Percentiles rank a stretch among this genome's conserved stretches.
These are phyloP conservation scores for Himalopsyche tibetana DNA, from an alignment of 2,888 invertebrate genomes.

Conservation along the genomic window DNA sequence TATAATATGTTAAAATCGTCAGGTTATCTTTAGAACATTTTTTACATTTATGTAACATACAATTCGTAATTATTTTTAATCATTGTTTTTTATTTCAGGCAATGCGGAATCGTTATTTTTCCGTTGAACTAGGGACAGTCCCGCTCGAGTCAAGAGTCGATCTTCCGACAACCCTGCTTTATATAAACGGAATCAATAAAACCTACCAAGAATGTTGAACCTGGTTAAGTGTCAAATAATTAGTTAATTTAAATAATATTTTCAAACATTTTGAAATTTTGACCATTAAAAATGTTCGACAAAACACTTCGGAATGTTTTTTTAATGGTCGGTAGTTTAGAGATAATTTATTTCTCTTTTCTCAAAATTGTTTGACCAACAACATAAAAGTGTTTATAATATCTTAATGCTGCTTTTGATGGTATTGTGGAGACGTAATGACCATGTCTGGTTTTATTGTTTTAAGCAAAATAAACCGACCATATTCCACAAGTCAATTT, in stretches of 20 bases:
- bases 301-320: constrained; percentile 43
- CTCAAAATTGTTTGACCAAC: background rate
- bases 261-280: constrained; percentile 13
- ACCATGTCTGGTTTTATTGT: background rate
- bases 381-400: constrained; percentile 37
- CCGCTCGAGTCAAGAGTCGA: too few species aligned
- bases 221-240: constrained; percentile 40
- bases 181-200: background rate
- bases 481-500: too few species aligned
- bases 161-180: background rate
- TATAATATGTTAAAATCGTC: too few species aligned
- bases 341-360: constrained; percentile 38
- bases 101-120: too few species aligned
- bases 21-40: too few species aligned
- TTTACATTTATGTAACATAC: too few species aligned
- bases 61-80: too few species aligned
- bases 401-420: constrained; percentile 31
- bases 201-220: constrained; percentile 7
- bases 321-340: constrained; percentile 39
- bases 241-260: constrained; percentile 43
- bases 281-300: constrained; percentile 27
- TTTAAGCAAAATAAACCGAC: background rate
- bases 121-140: too few species aligned
- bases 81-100: too few species aligned
- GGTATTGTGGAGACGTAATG: background rate